Percentiles rank a stretch among this genome's conserved stretches.
phyloP scores from a whole-genome alignment of 2,888 invertebrate species.

The Linnaemya tessellans region DNA sequence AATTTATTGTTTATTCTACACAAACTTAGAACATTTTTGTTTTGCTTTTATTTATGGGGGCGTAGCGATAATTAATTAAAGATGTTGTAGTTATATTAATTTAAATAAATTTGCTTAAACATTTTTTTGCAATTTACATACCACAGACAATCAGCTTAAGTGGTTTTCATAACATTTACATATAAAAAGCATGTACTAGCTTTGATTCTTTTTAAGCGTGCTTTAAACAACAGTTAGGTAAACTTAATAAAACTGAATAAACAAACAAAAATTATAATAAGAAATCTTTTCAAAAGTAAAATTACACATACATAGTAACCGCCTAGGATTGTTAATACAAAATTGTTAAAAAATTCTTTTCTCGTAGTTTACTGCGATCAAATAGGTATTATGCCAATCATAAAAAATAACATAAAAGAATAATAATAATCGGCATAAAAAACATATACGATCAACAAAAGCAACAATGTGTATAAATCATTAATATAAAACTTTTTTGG shows the following conservation, averaged over 20 bases:
- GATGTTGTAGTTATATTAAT: constrained; percentile 45
- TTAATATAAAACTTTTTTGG: constrained; percentile 39
- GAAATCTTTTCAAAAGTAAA: constrained; percentile 3
- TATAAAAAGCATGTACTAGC: constrained; percentile 9
- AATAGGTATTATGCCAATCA: constrained; percentile 55
- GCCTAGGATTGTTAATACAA: too few species aligned
- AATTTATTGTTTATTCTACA: constrained; percentile 26
- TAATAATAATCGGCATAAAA: constrained; percentile 38
- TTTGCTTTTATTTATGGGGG: constrained; percentile 58
- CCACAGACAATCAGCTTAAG: constrained; percentile 45
- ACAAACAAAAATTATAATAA: neutral
- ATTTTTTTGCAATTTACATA: constrained; percentile 54
- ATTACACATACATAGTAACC: constrained; percentile 23
- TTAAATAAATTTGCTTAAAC: constrained; percentile 54
- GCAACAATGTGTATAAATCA: constrained; percentile 18
- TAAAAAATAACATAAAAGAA: constrained; percentile 56
- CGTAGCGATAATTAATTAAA: constrained; percentile 59
- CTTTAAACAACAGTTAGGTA: constrained; percentile 37
- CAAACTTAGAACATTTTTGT: constrained; percentile 29
- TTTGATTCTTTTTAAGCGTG: constrained; percentile 37
- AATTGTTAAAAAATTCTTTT: constrained; percentile 37
- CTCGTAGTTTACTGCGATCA: constrained; percentile 21
- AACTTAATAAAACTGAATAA: constrained; percentile 12
- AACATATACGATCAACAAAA: constrained; percentile 15
- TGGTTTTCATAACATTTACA: constrained; percentile 38